These are phyloP conservation scores for Sarcophaga bullata DNA, from an alignment of 1,140 invertebrate genomes.

Conservation along the genomic window DNA sequence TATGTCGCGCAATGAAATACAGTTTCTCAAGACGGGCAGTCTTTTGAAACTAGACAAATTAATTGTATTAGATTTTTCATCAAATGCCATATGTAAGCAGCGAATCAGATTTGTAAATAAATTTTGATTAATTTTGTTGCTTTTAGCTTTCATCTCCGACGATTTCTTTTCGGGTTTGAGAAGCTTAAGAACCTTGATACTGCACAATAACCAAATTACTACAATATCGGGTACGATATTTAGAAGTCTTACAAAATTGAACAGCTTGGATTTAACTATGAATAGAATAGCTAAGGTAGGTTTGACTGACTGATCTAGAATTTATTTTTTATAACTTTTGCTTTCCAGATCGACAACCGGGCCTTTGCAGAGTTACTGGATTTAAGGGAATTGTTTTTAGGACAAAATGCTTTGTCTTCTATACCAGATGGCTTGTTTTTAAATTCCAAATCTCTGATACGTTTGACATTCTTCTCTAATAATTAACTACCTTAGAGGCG, in stretches of 20 bases:
- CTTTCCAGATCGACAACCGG: constrained; percentile 58
- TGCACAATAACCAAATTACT: constrained; percentile 73
- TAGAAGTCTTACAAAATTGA: constrained; percentile 67
- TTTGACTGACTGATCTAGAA: neutral
- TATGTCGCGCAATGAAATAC: constrained; percentile 72
- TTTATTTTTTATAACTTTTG: neutral
- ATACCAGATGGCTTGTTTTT: constrained; percentile 68
- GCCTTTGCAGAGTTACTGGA: constrained; percentile 68
- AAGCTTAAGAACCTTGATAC: constrained; percentile 69
- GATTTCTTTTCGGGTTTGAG: constrained; percentile 71
- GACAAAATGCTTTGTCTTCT: constrained; percentile 70
- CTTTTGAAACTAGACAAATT: constrained; percentile 70
- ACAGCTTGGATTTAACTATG: constrained; percentile 70
- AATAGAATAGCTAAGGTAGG: constrained; percentile 68
- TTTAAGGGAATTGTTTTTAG: constrained; percentile 71
- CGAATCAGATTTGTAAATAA: too few relatives aligned
- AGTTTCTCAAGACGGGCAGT: constrained; percentile 68
- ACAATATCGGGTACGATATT: constrained; percentile 70
- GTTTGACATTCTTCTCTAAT: constrained; percentile 73
- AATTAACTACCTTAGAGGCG: constrained; percentile 68
- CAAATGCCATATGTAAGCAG: constrained; percentile 67
- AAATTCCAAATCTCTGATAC: constrained; percentile 66
- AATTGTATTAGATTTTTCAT: constrained; percentile 71
- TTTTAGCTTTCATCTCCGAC: constrained; percentile 60
- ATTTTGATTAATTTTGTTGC: too few relatives aligned